Base-by-base conservation (phyloP, 2,797 vertebrate genomes). In the Gobio occitaniae region DNA sequence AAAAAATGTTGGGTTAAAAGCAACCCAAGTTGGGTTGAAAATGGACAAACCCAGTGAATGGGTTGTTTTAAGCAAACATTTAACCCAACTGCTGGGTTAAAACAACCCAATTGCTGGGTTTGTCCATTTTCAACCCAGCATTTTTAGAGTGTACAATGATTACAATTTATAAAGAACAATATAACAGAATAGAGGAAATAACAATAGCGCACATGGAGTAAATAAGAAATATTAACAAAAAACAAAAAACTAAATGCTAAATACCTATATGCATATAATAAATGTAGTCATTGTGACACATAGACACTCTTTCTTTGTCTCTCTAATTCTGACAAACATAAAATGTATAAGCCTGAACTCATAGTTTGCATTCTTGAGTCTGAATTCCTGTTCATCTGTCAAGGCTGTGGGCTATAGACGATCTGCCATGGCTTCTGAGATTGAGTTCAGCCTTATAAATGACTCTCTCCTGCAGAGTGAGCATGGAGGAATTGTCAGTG, bases 371-470 rank as follows among this genome's bases (percentile, higher is more conserved):
- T 29, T 56, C 6, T 38, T 38, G 32, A 36, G 48, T 36, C 59
- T 66, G 41, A 79, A n/a, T n/a, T 68, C 3, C 12, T n/a, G 78
- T 32, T 80, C 19, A 36, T 36, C 78, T 36, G 44, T 29, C 21
- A 48, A 16, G 9, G 41, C 21, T 47, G 59, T 48, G 17, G 32
- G 65, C 48, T 52, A 52, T 12, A 52, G 71, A 56, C 29, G n/a
- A 21, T 68, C 29, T 80, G 65, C 65, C 48, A 36, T 47, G 17
- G 52, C 52, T 56, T 72, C 79, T 79, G 25, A 72, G 52, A 82
- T 82, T 59, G 25, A 48, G 68, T 82, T 82, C n/a, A 82, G n/a
- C 80, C 25, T 54, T 61, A 32, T 71, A 47, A 81, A 59, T 47
- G 17, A 11, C 38, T 71, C 15, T 59, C 36, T 81, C 50, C 79